These are phyloP conservation scores for Dolomedes plantarius DNA, from an alignment of 2,888 invertebrate species.

Conservation along the genomic window DNA sequence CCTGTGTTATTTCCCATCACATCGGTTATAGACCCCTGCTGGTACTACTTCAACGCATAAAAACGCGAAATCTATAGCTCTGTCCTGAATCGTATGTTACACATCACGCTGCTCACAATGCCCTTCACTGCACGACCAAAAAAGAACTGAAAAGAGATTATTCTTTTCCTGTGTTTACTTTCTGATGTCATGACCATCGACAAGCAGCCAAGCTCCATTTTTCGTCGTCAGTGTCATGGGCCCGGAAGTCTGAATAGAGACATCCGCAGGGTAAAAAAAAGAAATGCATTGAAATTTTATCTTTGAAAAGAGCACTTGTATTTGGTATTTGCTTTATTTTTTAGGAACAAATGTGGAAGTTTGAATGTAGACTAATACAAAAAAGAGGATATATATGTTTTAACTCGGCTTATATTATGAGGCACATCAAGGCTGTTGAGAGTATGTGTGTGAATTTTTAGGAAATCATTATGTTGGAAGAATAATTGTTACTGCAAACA, in stretches of 20 bases:
- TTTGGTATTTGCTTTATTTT: neutral
- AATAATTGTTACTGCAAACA: too few relatives aligned
- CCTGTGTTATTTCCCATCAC: neutral
- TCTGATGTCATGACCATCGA: neutral
- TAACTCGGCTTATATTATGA: neutral
- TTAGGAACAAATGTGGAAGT: neutral
- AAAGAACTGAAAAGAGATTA: neutral
- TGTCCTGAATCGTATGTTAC: neutral
- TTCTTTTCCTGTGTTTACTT: constrained; percentile 3
- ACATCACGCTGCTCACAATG: neutral
- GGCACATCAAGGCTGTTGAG: neutral
- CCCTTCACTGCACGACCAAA: neutral
- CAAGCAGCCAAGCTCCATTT: neutral
- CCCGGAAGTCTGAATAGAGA: neutral
- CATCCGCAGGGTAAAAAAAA: neutral
- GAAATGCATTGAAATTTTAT: neutral
- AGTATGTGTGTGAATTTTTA: neutral
- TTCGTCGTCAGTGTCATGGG: neutral
- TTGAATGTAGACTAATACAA: neutral
- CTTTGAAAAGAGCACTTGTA: neutral
- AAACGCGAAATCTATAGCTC: neutral
- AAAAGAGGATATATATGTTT: neutral
- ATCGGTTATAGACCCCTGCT: neutral
- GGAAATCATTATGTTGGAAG: neutral
- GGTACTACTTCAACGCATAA: neutral